Conservation (phyloP, 1,140 invertebrate genomes). For the Listronotus oregonensis region DNA sequence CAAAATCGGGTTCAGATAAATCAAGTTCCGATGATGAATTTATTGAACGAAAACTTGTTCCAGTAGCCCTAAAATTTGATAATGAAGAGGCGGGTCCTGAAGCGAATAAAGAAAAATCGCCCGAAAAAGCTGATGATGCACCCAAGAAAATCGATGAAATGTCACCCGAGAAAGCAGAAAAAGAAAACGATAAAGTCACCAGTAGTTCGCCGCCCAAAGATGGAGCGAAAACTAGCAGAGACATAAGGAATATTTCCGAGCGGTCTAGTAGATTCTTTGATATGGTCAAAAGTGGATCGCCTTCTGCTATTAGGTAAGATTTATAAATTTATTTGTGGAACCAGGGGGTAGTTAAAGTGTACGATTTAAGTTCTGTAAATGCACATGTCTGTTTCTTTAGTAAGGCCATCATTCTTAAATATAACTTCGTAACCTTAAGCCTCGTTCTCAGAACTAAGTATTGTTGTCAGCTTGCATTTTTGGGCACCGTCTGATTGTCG, state of each 20-base stretch:
- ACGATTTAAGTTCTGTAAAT: too few relatives aligned
- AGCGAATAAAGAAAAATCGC: constrained; percentile 43
- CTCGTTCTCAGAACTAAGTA: too few relatives aligned
- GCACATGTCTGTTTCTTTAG: too few relatives aligned
- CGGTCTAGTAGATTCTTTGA: not conserved
- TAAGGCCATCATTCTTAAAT: too few relatives aligned
- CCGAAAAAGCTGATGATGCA: constrained; percentile 26
- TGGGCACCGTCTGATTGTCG: too few relatives aligned
- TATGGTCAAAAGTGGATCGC: not conserved
- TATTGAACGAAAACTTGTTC: constrained; percentile 14
- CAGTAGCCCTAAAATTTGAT: constrained; percentile 28
- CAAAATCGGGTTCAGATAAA: constrained; percentile 33
- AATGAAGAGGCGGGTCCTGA: constrained; percentile 55
- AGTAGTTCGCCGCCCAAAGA: not conserved
- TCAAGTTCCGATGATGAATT: not conserved
- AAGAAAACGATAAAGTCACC: not conserved
- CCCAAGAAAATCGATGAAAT: constrained; percentile 13
- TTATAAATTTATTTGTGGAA: not conserved
- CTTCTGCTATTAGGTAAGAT: constrained; percentile 1
- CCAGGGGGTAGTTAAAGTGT: too few relatives aligned
- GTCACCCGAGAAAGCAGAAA: constrained; percentile 3
- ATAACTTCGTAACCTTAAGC: too few relatives aligned
- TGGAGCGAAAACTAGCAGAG: not conserved
- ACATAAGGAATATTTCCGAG: not conserved
- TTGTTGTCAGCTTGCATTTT: too few relatives aligned